Percentiles rank a stretch among this genome's conserved stretches.
phyloP scores from a whole-genome alignment of 2,113 vertebrate species.

The Chinchilla lanigera region DNA sequence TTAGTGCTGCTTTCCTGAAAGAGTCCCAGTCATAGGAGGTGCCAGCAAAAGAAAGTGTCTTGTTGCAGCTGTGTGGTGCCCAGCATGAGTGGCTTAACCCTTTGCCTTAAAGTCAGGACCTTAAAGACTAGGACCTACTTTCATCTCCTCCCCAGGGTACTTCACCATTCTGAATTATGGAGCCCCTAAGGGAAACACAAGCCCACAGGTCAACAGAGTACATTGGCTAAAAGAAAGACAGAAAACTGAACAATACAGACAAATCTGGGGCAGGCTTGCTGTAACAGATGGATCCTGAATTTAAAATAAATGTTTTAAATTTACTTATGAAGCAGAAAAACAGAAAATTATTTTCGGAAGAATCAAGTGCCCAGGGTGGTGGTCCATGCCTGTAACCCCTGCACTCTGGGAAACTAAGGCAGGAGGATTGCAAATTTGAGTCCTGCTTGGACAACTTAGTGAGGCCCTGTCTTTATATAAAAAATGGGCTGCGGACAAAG shows the following conservation, averaged over 20 bases:
- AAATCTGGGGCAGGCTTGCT: neutral
- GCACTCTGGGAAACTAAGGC: neutral
- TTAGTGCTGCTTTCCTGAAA: neutral
- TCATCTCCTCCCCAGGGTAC: neutral
- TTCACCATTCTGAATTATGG: neutral
- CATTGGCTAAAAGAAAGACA: neutral
- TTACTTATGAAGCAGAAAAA: slow-evolving; percentile 20
- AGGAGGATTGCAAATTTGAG: neutral
- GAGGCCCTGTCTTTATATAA: neutral
- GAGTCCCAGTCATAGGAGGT: neutral
- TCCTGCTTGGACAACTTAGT: neutral
- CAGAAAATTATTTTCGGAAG: neutral
- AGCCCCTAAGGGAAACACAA: neutral
- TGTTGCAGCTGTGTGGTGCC: neutral
- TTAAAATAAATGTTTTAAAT: slow-evolving; percentile 52
- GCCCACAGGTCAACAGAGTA: neutral
- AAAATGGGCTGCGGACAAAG: neutral
- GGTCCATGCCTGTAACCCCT: neutral
- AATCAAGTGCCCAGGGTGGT: neutral
- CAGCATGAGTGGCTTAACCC: no score
- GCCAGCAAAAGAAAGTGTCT: neutral
- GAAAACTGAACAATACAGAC: neutral
- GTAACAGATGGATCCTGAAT: slow-evolving; percentile 17
- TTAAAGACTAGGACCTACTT: neutral
- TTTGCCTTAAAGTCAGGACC: neutral